Percentiles rank a stretch among this genome's conserved stretches.
These are phyloP conservation scores for Triplophysa siluroides DNA, from an alignment of 2,113 vertebrate genomes.

Conservation along the genomic window DNA sequence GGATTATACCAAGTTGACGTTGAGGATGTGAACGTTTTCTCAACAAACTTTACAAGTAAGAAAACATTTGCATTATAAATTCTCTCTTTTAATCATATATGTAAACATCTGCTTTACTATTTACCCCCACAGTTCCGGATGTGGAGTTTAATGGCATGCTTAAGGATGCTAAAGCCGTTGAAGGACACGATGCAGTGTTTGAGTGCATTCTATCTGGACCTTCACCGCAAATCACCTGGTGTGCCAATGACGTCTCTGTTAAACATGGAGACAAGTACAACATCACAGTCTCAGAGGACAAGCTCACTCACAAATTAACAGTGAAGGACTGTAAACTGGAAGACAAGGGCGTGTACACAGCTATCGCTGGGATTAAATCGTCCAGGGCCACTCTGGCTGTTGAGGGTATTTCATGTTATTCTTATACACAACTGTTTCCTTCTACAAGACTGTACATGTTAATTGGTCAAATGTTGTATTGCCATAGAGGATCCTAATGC, in stretches of 20 bases:
- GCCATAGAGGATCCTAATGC: constrained; percentile 56
- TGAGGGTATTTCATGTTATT: constrained; percentile 70
- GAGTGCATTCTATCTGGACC: constrained; percentile 76
- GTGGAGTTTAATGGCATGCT: constrained; percentile 71
- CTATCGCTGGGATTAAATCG: constrained; percentile 73
- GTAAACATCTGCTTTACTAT: not conserved
- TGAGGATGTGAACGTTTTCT: constrained; percentile 79
- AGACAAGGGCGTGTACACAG: constrained; percentile 79
- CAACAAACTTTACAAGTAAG: constrained; percentile 79
- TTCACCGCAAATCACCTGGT: constrained; percentile 77
- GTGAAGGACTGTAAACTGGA: constrained; percentile 68
- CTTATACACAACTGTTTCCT: not conserved
- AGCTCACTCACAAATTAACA: constrained; percentile 78
- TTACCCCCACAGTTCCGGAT: constrained; percentile 73
- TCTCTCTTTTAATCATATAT: not conserved
- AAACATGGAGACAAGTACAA: constrained; percentile 74
- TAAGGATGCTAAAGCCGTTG: constrained; percentile 66
- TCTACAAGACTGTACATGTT: not conserved
- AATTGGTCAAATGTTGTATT: not conserved
- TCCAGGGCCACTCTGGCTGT: constrained; percentile 82
- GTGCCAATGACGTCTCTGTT: constrained; percentile 68
- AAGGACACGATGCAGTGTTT: constrained; percentile 73
- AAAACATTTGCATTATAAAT: not conserved
- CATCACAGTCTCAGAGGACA: constrained; percentile 76
- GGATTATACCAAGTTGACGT: constrained; percentile 88